A percentile compares a stretch with the other conserved stretches of the same genome.
These are phyloP conservation scores for Harmothoe impar DNA, from an alignment of 2,888 invertebrate genomes.

Conservation along the genomic window DNA sequence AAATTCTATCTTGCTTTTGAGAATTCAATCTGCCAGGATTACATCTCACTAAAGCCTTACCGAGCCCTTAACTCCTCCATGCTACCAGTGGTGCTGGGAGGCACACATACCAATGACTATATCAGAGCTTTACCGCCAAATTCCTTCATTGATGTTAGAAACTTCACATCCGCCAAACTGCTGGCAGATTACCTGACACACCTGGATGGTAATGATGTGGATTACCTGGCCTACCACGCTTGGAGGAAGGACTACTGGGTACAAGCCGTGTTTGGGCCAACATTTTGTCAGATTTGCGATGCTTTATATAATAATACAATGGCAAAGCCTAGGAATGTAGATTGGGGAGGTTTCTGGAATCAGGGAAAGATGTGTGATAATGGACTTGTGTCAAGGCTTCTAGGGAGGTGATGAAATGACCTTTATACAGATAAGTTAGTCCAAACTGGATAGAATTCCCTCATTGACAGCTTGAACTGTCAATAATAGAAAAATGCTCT, in stretches of 20 bases:
- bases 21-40: conserved; percentile 70
- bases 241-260: conserved; percentile 7
- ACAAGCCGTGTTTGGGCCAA: too few relatives aligned
- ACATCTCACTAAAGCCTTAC: conserved; percentile 69
- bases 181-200: conserved; percentile 93
- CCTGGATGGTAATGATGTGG: conserved; percentile 82
- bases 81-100: conserved; percentile 68
- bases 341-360: neutral
- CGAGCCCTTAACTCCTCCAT: neutral
- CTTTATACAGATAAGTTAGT: too few relatives aligned
- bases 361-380: too few relatives aligned
- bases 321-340: neutral
- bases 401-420: too few relatives aligned
- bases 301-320: neutral
- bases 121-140: conserved; percentile 52
- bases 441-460: too few relatives aligned
- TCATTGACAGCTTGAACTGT: too few relatives aligned
- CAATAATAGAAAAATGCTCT: too few relatives aligned
- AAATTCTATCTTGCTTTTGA: conserved; percentile 71
- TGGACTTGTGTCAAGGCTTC: too few relatives aligned
- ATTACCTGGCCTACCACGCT: neutral
- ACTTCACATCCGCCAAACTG: conserved; percentile 93
- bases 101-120: conserved; percentile 51
- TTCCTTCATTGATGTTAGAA: conserved; percentile 97
- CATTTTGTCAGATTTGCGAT: neutral